Evolutionary conservation across 2,797 vertebrate genomes (phyloP).

Genomic region (Podarcis siculus): DNA sequence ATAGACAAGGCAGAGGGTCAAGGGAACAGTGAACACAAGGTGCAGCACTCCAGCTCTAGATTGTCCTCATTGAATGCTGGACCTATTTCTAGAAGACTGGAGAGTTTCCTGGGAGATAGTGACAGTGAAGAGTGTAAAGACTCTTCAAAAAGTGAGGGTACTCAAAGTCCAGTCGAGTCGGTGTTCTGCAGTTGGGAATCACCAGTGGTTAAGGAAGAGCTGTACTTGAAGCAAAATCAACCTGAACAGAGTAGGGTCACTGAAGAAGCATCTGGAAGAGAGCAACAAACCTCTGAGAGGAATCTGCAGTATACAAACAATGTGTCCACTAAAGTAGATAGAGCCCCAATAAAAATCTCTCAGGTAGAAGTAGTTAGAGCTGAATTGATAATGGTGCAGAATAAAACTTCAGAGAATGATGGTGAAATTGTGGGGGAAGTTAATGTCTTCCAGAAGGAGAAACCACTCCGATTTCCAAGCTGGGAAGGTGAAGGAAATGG

Average conservation of each 20-base stretch:
- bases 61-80: constrained; percentile 83
- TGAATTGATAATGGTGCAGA: constrained; percentile 84
- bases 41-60: constrained; percentile 46
- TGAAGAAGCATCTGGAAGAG: constrained; percentile 44
- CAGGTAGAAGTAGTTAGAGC: constrained; percentile 76
- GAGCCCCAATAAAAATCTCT: constrained; percentile 61
- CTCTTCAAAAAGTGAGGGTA: constrained; percentile 60
- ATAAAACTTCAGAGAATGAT: constrained; percentile 85
- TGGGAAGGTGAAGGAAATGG: constrained; percentile 33
- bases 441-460: constrained; percentile 70
- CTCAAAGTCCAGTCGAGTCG: constrained; percentile 5
- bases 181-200: constrained; percentile 37
- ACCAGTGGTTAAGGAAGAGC: constrained; percentile 15
- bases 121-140: constrained; percentile 81
- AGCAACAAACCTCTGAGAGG: constrained; percentile 38
- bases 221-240: neutral
- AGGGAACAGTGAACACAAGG: constrained; percentile 56
- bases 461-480: neutral
- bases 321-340: constrained; percentile 44
- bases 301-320: constrained; percentile 1
- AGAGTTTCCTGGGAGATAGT: constrained; percentile 84
- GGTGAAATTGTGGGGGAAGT: constrained; percentile 72
- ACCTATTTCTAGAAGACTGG: constrained; percentile 89
- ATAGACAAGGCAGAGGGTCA: constrained; percentile 57
- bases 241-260: neutral